Conservation (phyloP, 1,140 invertebrate species). For the Pogonomyrmex californicus region DNA sequence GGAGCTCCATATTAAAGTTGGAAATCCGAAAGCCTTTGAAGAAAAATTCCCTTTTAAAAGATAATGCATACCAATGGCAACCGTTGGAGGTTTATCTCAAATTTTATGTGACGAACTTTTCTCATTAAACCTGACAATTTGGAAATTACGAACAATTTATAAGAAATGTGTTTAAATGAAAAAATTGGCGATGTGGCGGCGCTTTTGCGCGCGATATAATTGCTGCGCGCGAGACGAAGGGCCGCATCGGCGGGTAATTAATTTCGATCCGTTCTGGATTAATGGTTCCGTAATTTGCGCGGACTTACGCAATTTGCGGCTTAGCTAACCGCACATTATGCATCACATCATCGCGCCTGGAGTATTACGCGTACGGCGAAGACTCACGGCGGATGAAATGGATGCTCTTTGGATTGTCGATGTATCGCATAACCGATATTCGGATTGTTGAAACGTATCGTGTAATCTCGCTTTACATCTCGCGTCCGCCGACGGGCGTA, state of each 20-base stretch:
- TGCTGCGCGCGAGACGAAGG: neutral
- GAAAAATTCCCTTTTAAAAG: neutral
- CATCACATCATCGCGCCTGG: conserved; percentile 36
- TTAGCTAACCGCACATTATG: conserved; percentile 45
- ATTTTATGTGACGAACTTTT: neutral
- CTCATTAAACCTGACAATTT: neutral
- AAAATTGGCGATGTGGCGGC: neutral
- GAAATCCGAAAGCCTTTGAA: neutral
- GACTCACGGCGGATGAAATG: conserved; percentile 25
- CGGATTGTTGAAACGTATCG: conserved; percentile 10
- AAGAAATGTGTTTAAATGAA: neutral
- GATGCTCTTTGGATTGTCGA: neutral
- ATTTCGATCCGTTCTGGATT: conserved; percentile 37
- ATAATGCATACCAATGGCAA: neutral
- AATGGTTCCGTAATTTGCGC: conserved; percentile 46
- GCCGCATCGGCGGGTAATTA: conserved; percentile 12
- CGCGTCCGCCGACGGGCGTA: neutral
- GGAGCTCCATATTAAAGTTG: neutral
- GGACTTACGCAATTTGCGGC: conserved; percentile 50
- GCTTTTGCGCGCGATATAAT: neutral
- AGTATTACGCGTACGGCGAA: conserved; percentile 20
- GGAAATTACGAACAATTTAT: neutral
- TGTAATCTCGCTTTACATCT: conserved; percentile 9
- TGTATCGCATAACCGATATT: neutral
- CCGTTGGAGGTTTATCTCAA: neutral